Conservation (phyloP, 2,888 invertebrate genomes). For the Pheosia tremula region DNA sequence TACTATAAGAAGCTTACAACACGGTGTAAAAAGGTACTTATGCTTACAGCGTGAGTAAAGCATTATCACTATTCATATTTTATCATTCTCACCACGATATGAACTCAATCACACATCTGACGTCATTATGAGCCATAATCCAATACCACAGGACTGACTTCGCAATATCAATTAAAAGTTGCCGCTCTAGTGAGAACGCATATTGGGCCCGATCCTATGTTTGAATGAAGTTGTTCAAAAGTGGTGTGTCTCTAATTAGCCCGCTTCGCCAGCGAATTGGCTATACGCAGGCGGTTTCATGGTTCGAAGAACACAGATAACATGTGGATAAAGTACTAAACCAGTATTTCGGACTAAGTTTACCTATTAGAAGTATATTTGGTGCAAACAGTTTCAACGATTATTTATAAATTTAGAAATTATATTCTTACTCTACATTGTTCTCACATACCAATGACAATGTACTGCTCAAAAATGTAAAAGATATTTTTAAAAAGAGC, state of each 20-base stretch:
- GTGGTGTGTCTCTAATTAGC: conserved; percentile 54
- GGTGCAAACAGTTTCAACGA: too few species aligned
- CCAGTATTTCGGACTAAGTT: too few species aligned
- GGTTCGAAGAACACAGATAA: conserved; percentile 9
- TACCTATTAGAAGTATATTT: too few species aligned
- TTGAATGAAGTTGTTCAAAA: conserved; percentile 47
- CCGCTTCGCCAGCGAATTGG: conserved; percentile 30
- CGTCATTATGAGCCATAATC: background rate
- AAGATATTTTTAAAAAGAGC: too few species aligned
- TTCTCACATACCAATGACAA: too few species aligned
- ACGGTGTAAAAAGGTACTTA: too few species aligned
- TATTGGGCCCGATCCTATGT: conserved; percentile 22
- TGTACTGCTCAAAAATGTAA: too few species aligned
- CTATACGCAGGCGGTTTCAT: conserved; percentile 37
- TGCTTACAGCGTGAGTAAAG: too few species aligned
- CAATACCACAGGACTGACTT: background rate
- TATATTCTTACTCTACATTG: too few species aligned
- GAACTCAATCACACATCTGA: background rate
- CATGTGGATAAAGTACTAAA: background rate
- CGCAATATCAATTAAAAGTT: conserved; percentile 51
- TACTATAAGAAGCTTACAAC: too few species aligned
- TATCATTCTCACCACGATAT: background rate
- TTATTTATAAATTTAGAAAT: too few species aligned
- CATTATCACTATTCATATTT: too few species aligned
- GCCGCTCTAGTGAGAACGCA: conserved; percentile 40